Percentiles rank a stretch among this genome's conserved stretches.
phyloP scores from a whole-genome alignment of 1,140 invertebrate genomes.

The Oreohelix idahoensis region DNA sequence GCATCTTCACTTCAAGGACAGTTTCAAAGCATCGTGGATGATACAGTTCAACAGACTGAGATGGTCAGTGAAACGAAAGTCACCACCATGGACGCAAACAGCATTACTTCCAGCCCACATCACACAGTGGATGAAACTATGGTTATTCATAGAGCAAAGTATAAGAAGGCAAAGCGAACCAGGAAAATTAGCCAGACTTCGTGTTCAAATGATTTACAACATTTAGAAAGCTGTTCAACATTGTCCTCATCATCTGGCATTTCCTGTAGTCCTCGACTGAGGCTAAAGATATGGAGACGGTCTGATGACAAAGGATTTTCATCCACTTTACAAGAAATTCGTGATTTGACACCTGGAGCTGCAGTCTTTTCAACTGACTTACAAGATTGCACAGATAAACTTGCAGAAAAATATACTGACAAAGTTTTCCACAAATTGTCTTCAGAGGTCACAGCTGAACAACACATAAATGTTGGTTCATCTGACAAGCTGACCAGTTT shows the following conservation, averaged over 20 bases:
- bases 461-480: conserved; percentile 11
- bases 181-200: neutral
- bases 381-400: neutral
- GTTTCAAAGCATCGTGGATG: no score
- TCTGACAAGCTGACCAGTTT: conserved; percentile 36
- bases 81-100: neutral
- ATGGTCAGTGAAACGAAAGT: neutral
- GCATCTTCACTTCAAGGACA: neutral
- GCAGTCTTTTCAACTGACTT: neutral
- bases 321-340: conserved; percentile 9
- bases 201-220: neutral
- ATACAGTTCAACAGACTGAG: neutral
- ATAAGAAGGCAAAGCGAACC: neutral
- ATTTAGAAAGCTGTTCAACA: neutral
- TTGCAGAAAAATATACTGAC: neutral
- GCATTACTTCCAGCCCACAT: neutral
- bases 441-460: conserved; percentile 35
- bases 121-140: neutral
- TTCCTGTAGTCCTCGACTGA: conserved; percentile 8
- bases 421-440: neutral
- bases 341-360: neutral
- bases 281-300: conserved; percentile 3
- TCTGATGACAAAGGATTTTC: conserved; percentile 6
- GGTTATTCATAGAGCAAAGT: neutral
- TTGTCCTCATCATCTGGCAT: neutral